Evolutionary conservation across 2,113 vertebrate genomes (phyloP).

Genomic region (Leucopternis melanops): DNA sequence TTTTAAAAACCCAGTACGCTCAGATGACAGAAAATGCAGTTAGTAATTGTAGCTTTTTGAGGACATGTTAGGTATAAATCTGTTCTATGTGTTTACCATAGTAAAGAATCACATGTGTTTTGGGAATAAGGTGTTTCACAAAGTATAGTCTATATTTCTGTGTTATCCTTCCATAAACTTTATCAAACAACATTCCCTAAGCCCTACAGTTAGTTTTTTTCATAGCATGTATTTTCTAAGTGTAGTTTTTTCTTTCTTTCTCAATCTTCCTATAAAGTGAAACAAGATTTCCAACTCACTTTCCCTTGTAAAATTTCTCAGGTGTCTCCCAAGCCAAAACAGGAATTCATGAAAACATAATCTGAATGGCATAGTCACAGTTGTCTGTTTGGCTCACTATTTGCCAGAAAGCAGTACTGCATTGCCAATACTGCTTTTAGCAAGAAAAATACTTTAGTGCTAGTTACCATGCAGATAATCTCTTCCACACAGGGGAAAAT

Average conservation of each 20-base stretch:
- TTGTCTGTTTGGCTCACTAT: background rate
- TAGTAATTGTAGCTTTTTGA: background rate
- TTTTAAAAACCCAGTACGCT: background rate
- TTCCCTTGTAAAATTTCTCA: background rate
- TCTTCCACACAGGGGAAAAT: background rate
- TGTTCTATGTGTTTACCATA: background rate
- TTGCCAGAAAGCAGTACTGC: background rate
- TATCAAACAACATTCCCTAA: background rate
- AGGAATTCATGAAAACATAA: background rate
- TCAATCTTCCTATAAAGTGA: background rate
- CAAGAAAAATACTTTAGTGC: background rate
- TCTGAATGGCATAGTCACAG: background rate
- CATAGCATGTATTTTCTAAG: background rate
- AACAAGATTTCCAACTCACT: background rate
- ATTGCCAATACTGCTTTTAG: background rate
- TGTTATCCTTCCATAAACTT: background rate
- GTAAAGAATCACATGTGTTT: background rate
- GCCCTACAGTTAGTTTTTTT: background rate
- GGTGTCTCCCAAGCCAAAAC: background rate
- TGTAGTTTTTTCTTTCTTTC: background rate
- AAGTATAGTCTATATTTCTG: background rate
- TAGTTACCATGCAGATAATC: background rate
- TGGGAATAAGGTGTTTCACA: background rate
- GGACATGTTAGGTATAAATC: background rate
- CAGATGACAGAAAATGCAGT: background rate